Evolutionary conservation across 2,113 vertebrate species (phyloP), one percentile per base, ranked within the genome.

Genomic region (Gnathonemus echidnorhynchus): DNA sequence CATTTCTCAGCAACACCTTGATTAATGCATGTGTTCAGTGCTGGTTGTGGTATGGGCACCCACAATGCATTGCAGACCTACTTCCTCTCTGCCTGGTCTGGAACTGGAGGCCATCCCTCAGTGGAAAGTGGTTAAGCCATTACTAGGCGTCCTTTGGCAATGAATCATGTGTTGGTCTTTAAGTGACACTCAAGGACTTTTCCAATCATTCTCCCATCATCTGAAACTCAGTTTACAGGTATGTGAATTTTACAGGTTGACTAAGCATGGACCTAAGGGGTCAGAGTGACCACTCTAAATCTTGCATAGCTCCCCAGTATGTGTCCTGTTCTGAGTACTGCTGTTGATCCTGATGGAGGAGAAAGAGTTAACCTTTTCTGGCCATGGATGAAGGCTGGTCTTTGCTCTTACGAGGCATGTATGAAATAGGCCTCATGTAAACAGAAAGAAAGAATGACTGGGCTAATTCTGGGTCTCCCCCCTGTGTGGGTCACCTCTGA

Each of bases 11-110:
- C 90, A 92, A 93, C 77, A 86, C 91, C 91, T 93, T 95, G 94
- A 95, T 95, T 93, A 94, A 95, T 95, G 92, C 90, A 88, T 93
- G 39, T 92, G 91, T 92, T 94, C 24, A 17, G 84, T 35, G 74
- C 89, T 85, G 87, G 52, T 92, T 89, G 90, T 91, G 90, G 91
- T 92, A 89, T 58, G 87, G 92, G 90, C 91, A 92, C 92, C 93
- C 91, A 93, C 89, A 94, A 95, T 94, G 92, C 94, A 93, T 93
- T 93, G 93, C 92, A 91, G 77, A 92, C 91, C 91, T 91, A 89
- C 93, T 92, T 95, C 94, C 91, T 85, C 86, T 56, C 24, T 42
- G 10, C 86, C 50, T 27, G 15, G 49, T 87, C 31, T 52, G 94
- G 93, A 93, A 94, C 92, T 92, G 93, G 62, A 93, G 94, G 94